These are phyloP conservation scores for Synergus itoensis DNA, from an alignment of 2,888 invertebrate species.

Conservation along the genomic window DNA sequence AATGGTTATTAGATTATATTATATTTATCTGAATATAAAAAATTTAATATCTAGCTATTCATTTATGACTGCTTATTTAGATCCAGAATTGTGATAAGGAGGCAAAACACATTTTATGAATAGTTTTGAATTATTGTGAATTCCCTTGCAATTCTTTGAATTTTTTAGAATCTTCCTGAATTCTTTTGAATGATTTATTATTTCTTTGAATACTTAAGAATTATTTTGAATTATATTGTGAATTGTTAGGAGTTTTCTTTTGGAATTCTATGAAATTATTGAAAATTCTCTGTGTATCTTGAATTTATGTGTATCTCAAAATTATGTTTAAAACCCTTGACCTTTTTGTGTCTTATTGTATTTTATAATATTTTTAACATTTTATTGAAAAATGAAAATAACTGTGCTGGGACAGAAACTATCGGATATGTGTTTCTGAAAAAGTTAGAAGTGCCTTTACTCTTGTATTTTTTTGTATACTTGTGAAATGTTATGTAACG, in stretches of 20 bases:
- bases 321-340: too few relatives aligned
- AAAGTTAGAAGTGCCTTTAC: not conserved
- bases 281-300: too few relatives aligned
- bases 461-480: not conserved
- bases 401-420: not conserved
- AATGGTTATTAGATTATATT: not conserved
- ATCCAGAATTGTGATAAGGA: not conserved
- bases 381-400: not conserved
- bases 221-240: too few relatives aligned
- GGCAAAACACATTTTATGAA: not conserved
- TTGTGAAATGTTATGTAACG: constrained; percentile 22
- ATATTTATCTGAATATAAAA: not conserved
- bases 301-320: too few relatives aligned
- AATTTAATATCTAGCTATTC: not conserved
- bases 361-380: not conserved
- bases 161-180: too few relatives aligned
- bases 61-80: not conserved
- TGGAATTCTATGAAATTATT: too few relatives aligned
- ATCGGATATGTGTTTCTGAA: not conserved
- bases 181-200: too few relatives aligned
- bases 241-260: too few relatives aligned
- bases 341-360: too few relatives aligned
- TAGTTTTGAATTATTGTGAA: not conserved
- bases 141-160: too few relatives aligned
- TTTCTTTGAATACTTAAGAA: too few relatives aligned